Conservation (phyloP, 2,113 vertebrate genomes). For the Lepidothrix coronata region DNA sequence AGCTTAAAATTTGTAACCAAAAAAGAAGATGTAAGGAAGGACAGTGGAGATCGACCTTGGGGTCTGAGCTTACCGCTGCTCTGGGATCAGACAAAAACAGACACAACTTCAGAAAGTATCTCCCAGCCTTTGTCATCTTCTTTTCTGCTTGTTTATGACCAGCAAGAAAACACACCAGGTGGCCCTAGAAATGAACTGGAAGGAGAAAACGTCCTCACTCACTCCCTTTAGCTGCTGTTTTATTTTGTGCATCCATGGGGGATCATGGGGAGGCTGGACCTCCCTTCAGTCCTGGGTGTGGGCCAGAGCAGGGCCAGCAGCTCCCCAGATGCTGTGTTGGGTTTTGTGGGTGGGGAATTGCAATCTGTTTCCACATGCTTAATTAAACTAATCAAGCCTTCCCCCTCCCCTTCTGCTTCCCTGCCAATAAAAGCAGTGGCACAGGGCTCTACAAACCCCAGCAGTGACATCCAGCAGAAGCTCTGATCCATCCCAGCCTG, state of each 20-base stretch:
- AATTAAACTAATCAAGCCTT: background rate
- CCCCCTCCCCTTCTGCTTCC: background rate
- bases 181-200: background rate
- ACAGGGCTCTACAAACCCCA: fast-evolving
- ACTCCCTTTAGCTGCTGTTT: background rate
- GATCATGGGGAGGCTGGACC: fast-evolving
- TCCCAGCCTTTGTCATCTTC: background rate
- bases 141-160: background rate
- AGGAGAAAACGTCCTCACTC: background rate
- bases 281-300: background rate
- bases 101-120: background rate
- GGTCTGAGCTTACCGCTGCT: background rate
- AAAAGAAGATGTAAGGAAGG: background rate
- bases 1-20: background rate
- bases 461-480: fast-evolving
- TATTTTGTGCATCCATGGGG: background rate
- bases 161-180: background rate
- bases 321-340: background rate
- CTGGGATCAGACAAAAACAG: fast-evolving
- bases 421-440: background rate
- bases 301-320: background rate
- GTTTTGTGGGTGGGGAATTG: background rate
- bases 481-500: background rate
- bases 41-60: background rate
- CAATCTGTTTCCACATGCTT: background rate